Evolutionary conservation across 2,888 invertebrate genomes (phyloP).

Genomic region (Salpingus planirostris): DNA sequence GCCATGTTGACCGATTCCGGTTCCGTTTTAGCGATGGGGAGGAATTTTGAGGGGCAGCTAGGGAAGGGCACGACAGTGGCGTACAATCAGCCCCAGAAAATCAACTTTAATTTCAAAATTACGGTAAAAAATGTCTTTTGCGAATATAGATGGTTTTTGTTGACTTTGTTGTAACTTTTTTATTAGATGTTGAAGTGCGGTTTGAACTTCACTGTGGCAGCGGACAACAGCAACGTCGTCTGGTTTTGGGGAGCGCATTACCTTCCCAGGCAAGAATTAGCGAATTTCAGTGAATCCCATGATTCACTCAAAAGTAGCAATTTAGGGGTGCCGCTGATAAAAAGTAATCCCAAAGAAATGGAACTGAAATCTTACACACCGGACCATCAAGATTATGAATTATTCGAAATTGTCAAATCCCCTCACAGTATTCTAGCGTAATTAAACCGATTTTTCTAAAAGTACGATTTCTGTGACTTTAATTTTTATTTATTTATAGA

Average conservation of each 20-base stretch:
- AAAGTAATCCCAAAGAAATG: too few species aligned
- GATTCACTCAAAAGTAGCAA: too few species aligned
- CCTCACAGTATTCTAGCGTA: not conserved
- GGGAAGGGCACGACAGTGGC: constrained; percentile 37
- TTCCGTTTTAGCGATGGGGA: constrained; percentile 55
- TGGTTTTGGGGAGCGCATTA: constrained; percentile 60
- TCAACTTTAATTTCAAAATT: constrained; percentile 21
- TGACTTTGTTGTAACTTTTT: constrained; percentile 19
- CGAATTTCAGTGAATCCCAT: too few species aligned
- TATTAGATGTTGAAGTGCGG: constrained; percentile 54
- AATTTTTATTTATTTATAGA: too few species aligned
- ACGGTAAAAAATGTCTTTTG: constrained; percentile 16
- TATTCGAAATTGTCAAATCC: too few species aligned
- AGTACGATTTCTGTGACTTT: too few species aligned
- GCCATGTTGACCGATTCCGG: constrained; percentile 55
- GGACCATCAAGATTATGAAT: too few species aligned
- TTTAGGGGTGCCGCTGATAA: too few species aligned
- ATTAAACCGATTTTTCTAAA: too few species aligned
- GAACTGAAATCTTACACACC: too few species aligned
- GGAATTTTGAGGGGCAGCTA: constrained; percentile 55
- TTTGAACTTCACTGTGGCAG: constrained; percentile 55
- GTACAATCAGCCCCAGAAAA: constrained; percentile 13
- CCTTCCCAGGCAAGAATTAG: too few species aligned
- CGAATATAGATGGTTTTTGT: constrained; percentile 13
- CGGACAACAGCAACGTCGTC: constrained; percentile 55